phyloP scores from a whole-genome alignment of 2,888 invertebrate genomes.

The Sinopyrophorus schimmeli region DNA sequence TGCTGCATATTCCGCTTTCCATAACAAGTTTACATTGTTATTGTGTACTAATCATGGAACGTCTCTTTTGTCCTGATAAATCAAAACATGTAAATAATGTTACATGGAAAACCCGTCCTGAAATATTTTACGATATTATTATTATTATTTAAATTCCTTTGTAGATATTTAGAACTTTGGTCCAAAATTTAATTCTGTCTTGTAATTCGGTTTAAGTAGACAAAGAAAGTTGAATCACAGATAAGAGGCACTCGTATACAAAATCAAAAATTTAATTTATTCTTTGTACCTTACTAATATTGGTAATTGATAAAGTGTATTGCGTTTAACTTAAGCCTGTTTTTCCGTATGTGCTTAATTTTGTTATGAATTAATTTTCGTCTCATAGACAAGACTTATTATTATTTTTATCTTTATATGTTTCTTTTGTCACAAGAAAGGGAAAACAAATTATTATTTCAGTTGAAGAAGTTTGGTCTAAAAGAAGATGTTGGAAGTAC shows the following conservation, averaged over 20 bases:
- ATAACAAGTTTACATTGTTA: neutral
- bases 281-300: constrained; percentile 11
- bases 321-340: too few species aligned
- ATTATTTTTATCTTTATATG: too few species aligned
- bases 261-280: constrained; percentile 12
- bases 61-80: constrained; percentile 13
- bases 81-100: neutral
- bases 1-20: too few species aligned
- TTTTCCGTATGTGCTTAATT: too few species aligned
- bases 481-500: too few species aligned
- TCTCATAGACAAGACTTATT: too few species aligned
- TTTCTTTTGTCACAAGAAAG: too few species aligned
- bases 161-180: constrained; percentile 24
- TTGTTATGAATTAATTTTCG: too few species aligned
- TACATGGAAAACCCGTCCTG: neutral
- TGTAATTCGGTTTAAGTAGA: constrained; percentile 42
- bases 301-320: too few species aligned
- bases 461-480: too few species aligned
- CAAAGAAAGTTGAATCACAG: constrained; percentile 51
- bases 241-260: constrained; percentile 50
- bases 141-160: neutral
- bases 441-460: too few species aligned
- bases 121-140: neutral
- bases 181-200: constrained; percentile 32
- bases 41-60: constrained; percentile 8